Percentiles rank a stretch among this genome's conserved stretches.
Evolutionary conservation across 2,888 invertebrate genomes (phyloP).

Genomic region (Apodemia duryi): DNA sequence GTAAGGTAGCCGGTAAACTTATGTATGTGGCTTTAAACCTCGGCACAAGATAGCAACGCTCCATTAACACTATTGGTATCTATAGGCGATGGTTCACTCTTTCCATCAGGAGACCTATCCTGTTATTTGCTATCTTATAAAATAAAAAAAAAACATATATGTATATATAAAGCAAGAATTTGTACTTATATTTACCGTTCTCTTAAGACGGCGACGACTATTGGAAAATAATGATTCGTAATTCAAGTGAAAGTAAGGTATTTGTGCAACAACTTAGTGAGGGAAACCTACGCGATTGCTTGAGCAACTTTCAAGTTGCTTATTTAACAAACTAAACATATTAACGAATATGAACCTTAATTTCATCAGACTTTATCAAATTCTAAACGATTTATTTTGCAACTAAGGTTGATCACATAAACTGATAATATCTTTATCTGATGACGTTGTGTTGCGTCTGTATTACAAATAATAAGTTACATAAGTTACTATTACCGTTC

Average conservation of each 20-base stretch:
- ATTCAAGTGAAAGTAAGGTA: slow-evolving; percentile 25
- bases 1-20: no score
- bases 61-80: no score
- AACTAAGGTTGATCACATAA: not conserved
- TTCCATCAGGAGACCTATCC: no score
- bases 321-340: slow-evolving; percentile 3
- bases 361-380: not conserved
- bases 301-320: slow-evolving; percentile 30
- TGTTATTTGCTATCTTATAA: no score
- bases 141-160: no score
- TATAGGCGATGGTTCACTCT: no score
- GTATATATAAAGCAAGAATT: not conserved
- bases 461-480: no score
- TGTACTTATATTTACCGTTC: slow-evolving; percentile 2
- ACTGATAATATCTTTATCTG: not conserved
- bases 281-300: slow-evolving; percentile 33
- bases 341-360: slow-evolving; percentile 8
- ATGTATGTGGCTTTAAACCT: no score
- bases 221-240: not conserved
- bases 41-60: no score
- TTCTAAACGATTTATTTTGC: not conserved
- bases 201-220: not conserved
- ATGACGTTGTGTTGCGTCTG: not conserved
- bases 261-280: slow-evolving; percentile 6
- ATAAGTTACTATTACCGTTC: no score